Base-by-base conservation (phyloP, 2,888 invertebrate genomes). In the Selenia dentaria region DNA sequence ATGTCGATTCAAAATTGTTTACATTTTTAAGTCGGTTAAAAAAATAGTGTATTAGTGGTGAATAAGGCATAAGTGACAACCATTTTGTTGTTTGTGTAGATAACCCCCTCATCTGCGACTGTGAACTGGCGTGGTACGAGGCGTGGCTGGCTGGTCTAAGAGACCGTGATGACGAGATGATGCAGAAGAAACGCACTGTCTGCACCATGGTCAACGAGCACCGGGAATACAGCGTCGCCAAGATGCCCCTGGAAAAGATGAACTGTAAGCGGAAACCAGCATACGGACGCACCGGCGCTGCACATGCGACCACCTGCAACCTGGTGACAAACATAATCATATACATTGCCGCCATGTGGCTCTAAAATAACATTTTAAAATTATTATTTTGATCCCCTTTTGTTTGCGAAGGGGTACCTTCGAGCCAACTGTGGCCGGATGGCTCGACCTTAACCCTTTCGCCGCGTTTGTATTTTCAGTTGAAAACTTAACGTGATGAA, bases 51-150 rank as follows among this genome's bases (percentile, higher is more conserved):
- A n/a, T n/a, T n/a, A n/a, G n/a, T n/a, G n/a, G n/a, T n/a, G n/a
- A n/a, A n/a, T n/a, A n/a, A n/a, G n/a, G n/a, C n/a, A n/a, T n/a
- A n/a, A n/a, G n/a, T n/a, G n/a, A n/a, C n/a, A n/a, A n/a, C n/a
- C n/a, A n/a, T 18, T 22, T 29, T 24, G 2, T 8, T 28, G 6
- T 22, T 25, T 51, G 26, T 75, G 62, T 81, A 98, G 98, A 97
- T 88, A 98, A 98, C 83, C 97, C 97, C 6, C 83, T 98, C 63
- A 91, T 94, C 49, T 98, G 97, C 77, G 95, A 96, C 67, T 98
- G 97, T 75, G 96, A 97, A 65, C 88, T 98, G 59, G 93, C 94
- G 36, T 98, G 98, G 97, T 96, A 97, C 82, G 94, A 95, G 47
- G 94, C 93, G 39, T 96, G 97, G 94, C 80, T 97, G 64, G 92